Base-by-base conservation (phyloP, 2,797 vertebrate genomes). In the Loris lydekkerianus region DNA sequence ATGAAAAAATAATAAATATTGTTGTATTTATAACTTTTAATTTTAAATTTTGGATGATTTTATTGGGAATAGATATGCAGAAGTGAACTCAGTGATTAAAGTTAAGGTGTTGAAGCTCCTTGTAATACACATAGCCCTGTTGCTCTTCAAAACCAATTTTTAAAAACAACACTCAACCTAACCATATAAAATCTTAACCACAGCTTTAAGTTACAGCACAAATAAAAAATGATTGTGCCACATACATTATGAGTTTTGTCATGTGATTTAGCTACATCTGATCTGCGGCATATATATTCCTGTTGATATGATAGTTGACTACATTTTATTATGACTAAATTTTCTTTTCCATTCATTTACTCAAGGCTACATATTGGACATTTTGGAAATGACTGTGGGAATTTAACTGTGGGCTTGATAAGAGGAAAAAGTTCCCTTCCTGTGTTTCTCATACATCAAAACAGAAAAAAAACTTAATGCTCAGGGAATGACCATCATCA, bases 331-430 rank as follows among this genome's bases (percentile, higher is more conserved):
- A 2, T 75, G 53, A 89, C 49, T 84, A 67, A 75, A 63, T 49
- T 77, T 93, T 11, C 69, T 87, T 87, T 61, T 89, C 56, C 43
- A 82, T 72, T 92, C 53, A 86, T 91, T 91, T 80, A 85, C 58
- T 89, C 85, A 76, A 85, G 93, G 20, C 49, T 85, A 49, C 58
- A 6, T 56, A 86, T 75, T 17, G n/a, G 21, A 56, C 27, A 58
- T 86, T 89, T 56, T 9, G n/a, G 31, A 60, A 5, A 65, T 46
- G 86, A 43, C 1, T 60, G 20, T 23, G 49, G 20, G 67, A 85
- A 78, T 73, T 6, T 81, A 53, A 70, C 81, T 92, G 7, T 60
- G 29, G 53, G 46, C 17, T 69, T 81, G 46, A 82, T 82, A 92
- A 86, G 37, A 93, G 25, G 6, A 90, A 86, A 21, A 78, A 25